These are phyloP conservation scores for Meghimatium bilineatum DNA, from an alignment of 2,888 invertebrate species.

Conservation along the genomic window DNA sequence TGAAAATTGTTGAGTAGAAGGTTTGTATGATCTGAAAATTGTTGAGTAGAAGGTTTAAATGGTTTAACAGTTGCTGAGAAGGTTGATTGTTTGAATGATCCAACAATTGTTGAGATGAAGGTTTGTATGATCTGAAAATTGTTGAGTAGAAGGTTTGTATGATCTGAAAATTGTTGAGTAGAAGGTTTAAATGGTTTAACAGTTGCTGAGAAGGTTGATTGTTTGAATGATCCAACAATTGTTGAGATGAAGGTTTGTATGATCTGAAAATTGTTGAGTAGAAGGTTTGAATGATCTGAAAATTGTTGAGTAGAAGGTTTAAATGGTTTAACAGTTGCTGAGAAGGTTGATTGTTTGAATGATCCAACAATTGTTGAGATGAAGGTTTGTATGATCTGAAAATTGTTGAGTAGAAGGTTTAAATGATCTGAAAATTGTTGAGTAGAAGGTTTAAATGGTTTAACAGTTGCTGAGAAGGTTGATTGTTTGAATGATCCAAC, in stretches of 20 bases:
- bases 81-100: neutral
- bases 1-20: too few species aligned
- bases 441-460: slow-evolving; percentile 70
- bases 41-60: neutral
- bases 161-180: neutral
- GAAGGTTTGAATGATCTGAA: slow-evolving; percentile 77
- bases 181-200: too few species aligned
- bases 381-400: slow-evolving; percentile 68
- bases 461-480: slow-evolving; percentile 63
- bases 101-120: neutral
- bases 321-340: slow-evolving; percentile 57
- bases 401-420: slow-evolving; percentile 66
- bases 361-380: slow-evolving; percentile 62
- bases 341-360: slow-evolving; percentile 66
- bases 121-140: too few species aligned
- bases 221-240: neutral
- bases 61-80: too few species aligned
- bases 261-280: slow-evolving; percentile 62
- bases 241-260: neutral
- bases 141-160: neutral
- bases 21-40: neutral
- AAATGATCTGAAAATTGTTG: slow-evolving; percentile 76
- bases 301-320: slow-evolving; percentile 73
- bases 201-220: too few species aligned
- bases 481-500: slow-evolving; percentile 61